Evolutionary conservation across 2,888 invertebrate genomes (phyloP), one percentile per base, ranked within the genome.

Genomic region (Drosophila eohydei): DNA sequence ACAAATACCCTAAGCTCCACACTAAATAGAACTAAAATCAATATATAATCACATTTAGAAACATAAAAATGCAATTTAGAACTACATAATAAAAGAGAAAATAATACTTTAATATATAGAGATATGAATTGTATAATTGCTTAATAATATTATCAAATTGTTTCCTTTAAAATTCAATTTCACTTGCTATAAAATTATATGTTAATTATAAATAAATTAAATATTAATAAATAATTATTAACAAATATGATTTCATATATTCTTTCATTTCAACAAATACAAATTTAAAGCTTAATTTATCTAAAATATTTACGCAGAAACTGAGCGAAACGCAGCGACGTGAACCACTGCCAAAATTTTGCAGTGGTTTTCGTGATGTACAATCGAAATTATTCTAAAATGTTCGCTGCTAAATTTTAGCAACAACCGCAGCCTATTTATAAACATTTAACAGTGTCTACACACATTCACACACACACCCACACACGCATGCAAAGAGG

Each of bases 381-480:
- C 58, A 57, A 43, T 57, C 44, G 38, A 74, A 61, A 72, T 66
- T 72, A 66, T 59, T 62, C 58, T 44, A 57, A 70, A 56, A 52
- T 44, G 32, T 30, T 51, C 79, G 68, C 41, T 72, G 70, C 64
- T 78, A 71, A 86, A 86, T 88, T 83, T 81, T 74, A 83, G 69
- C 48, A 51, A 67, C 32, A 59, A 71, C 89, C 83, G 38, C 89
- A 88, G 74, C 65, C 72, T 69, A 86, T 83, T 83, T 88, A 83
- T 88, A 88, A 86, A 80, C 83, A 86, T 86, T 86, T 78, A 74
- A 56, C 81, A 58, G 63, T 70, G 60, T 65, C 61, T 66, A 80
- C 57, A 54, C 54, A 44, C 56, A 44, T 51, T 32, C 58, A 36
- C 59, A 34, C 40, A 56, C 43, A 48, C 34, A 54, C 41, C 55